Conservation (phyloP, 2,797 vertebrate species). For the Danio kyathit region DNA sequence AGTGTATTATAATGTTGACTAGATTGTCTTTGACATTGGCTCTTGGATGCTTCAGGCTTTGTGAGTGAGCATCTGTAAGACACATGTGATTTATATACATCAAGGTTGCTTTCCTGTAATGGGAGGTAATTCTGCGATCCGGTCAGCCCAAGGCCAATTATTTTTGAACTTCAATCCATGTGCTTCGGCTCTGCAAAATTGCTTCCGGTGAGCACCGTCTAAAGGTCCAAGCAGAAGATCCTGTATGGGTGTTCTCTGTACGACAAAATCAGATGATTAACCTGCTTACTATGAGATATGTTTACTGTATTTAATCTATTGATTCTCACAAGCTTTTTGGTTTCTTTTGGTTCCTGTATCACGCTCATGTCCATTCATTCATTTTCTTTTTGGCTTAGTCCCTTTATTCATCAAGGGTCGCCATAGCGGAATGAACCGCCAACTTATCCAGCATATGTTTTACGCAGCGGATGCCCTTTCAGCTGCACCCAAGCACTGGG, state of each 20-base stretch:
- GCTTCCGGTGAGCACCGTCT: conserved; percentile 20
- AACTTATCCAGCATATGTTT: no score
- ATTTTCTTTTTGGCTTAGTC: no score
- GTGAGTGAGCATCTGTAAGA: conserved; percentile 49
- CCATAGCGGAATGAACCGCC: no score
- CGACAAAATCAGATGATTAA: conserved; percentile 16
- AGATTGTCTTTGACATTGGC: conserved; percentile 49
- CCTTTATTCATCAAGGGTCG: no score
- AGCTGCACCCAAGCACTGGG: no score
- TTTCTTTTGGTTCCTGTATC: no score
- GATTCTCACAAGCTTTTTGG: no score
- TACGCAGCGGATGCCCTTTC: no score
- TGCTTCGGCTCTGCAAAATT: conserved; percentile 33
- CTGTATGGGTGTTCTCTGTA: not conserved
- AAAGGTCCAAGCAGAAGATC: not conserved
- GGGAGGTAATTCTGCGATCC: conserved; percentile 51
- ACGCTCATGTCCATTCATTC: no score
- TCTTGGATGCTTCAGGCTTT: conserved; percentile 21
- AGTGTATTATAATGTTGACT: conserved; percentile 18
- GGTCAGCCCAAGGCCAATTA: conserved; percentile 56
- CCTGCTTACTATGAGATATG: conserved; percentile 2
- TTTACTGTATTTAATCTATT: not conserved
- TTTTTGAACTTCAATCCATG: conserved; percentile 36
- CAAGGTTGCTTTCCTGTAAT: conserved; percentile 51
- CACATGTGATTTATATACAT: conserved; percentile 56